Conservation (phyloP, 23 tunicate species). For the Phallusia fumigata region DNA sequence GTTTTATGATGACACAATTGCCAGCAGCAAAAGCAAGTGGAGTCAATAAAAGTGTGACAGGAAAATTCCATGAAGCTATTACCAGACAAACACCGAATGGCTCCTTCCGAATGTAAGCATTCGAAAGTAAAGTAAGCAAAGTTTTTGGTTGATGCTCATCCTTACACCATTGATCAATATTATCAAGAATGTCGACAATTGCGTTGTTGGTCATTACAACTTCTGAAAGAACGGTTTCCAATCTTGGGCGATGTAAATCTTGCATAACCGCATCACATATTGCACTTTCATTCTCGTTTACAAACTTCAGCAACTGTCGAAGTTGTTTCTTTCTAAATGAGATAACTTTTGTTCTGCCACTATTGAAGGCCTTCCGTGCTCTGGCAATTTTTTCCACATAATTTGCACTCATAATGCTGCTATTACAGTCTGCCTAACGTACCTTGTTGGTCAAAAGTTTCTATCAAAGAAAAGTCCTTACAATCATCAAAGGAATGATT, state of each 20-base stretch:
- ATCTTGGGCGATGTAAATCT: constrained; percentile 40
- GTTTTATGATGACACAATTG: constrained; percentile 69
- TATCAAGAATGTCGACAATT: constrained; percentile 25
- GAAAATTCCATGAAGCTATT: constrained; percentile 85
- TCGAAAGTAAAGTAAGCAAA: constrained; percentile 24
- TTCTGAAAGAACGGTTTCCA: constrained; percentile 52
- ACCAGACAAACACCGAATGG: constrained; percentile 68
- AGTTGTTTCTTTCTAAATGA: constrained; percentile 70
- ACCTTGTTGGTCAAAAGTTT: too few species aligned
- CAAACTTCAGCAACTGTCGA: constrained; percentile 21
- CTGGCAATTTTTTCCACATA: constrained; percentile 1
- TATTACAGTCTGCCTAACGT: too few species aligned
- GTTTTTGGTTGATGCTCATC: constrained; percentile 13
- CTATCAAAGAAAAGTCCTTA: too few species aligned
- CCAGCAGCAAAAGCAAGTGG: constrained; percentile 91
- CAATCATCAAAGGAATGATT: too few species aligned
- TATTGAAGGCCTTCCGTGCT: constrained; percentile 21
- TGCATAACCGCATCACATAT: constrained; percentile 33
- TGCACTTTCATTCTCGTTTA: constrained; percentile 38
- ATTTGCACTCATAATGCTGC: not conserved
- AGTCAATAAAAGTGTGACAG: constrained; percentile 39
- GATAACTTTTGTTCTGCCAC: constrained; percentile 41
- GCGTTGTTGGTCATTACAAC: constrained; percentile 39
- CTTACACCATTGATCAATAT: constrained; percentile 41
- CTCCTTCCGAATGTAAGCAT: constrained; percentile 39